Base-by-base conservation (phyloP, 2,113 vertebrate species). In the Lycocorax pyrrhopterus region DNA sequence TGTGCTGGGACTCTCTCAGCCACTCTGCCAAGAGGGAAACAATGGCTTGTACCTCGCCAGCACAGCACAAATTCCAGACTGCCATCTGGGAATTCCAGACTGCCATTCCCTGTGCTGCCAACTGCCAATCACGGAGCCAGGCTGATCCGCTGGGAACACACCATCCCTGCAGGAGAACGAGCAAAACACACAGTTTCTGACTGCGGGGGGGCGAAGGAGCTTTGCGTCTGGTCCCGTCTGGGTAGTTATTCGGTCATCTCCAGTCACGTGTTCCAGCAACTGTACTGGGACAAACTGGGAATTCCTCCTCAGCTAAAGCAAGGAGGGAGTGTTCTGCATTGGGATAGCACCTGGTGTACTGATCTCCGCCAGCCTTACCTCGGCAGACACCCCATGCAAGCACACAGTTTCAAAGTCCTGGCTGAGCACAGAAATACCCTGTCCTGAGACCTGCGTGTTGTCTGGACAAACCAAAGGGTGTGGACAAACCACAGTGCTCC, bases 21-120 rank as follows among this genome's bases (percentile, higher is more conserved):
- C 58, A 0, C 43, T 60, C 74, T 39, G 35, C 53, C 84, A 89
- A 79, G 71, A 73, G 11, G 27, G 58, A 35, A 93, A 96, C 95
- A 96, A 96, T 91, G 85, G 89, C 59, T 51, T 15, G 1, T 16
- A 21, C 52, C 89, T 72, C 14, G 84, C 93, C 95, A 94, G 74
- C 66, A 10, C 60, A 64, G 60, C n/a, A 41, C 8, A 16, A 33
- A 82, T 89, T 85, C 81, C 94, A 94, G 91, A 5, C 49, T 82
- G 66, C 86, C 93, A 90, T 81, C 84, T 87, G 91, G 89, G 95
- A 92, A 76, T 89, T 89, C 66, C 94, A 94, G 84, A 4, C 32
- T 72, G 69, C 83, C 73, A 39, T 84, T 51, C 77, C 21, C 69
- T 32, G 56, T 7, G 73, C 91, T 26, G 43, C 77, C n/a, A 32